phyloP scores from a whole-genome alignment of 1,140 invertebrate genomes.

The Lepidurus apus region DNA sequence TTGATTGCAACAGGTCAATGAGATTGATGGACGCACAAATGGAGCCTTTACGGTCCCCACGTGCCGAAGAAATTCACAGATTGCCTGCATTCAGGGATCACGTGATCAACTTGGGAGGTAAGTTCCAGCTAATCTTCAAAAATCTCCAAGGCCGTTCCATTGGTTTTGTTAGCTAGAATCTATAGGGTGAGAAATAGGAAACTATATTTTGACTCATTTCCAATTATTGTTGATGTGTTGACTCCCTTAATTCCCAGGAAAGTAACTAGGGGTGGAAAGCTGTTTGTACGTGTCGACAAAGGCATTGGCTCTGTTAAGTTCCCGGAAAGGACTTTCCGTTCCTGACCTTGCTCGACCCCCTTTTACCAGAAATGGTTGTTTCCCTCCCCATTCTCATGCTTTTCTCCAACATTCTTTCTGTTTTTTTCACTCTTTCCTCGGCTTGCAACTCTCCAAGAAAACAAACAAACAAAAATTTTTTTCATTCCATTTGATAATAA shows the following conservation, averaged over 20 bases:
- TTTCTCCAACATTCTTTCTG: neutral
- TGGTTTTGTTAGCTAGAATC: neutral
- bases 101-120: neutral
- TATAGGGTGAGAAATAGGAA: neutral
- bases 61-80: neutral
- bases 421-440: neutral
- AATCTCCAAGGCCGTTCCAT: neutral
- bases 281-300: neutral
- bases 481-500: too few species aligned
- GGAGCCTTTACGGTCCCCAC: neutral
- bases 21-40: neutral
- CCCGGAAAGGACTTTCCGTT: slow-evolving; percentile 9
- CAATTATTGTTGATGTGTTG: slow-evolving; percentile 7
- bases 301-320: neutral
- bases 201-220: neutral
- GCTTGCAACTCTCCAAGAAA: neutral
- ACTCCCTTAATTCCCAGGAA: neutral
- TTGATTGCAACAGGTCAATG: neutral
- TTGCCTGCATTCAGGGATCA: neutral
- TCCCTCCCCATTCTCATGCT: neutral
- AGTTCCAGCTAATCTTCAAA: neutral
- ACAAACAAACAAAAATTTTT: too few species aligned
- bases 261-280: neutral
- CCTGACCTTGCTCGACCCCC: neutral
- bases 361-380: neutral